Conservation (phyloP, 2,888 invertebrate species). For the Neocrepidodera transversa region DNA sequence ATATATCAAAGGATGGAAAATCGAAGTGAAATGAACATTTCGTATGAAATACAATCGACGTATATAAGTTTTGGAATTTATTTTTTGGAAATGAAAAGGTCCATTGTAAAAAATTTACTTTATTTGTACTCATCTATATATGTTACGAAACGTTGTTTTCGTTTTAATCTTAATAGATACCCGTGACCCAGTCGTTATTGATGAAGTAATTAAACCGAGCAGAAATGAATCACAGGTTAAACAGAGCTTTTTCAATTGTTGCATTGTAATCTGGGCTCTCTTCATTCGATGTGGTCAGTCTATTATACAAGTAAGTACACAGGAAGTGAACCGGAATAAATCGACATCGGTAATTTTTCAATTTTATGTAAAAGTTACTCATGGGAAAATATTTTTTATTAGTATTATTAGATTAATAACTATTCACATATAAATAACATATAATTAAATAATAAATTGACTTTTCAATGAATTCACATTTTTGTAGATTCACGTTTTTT, state of each 20-base stretch:
- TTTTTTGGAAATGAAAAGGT: too few relatives aligned
- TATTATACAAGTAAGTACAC: conserved; percentile 8
- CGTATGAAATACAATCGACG: too few relatives aligned
- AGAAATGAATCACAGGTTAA: conserved; percentile 18
- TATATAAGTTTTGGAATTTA: too few relatives aligned
- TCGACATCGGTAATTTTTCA: neutral
- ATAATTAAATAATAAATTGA: too few relatives aligned
- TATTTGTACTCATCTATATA: too few relatives aligned
- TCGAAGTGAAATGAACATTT: too few relatives aligned
- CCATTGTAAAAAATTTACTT: too few relatives aligned
- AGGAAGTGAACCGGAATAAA: conserved; percentile 10
- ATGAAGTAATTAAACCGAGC: neutral
- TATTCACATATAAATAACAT: too few relatives aligned
- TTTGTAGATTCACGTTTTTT: neutral
- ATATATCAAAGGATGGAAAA: too few relatives aligned
- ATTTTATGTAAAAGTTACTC: neutral
- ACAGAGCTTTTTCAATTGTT: conserved; percentile 11
- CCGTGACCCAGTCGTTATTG: too few relatives aligned
- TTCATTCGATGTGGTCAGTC: conserved; percentile 15
- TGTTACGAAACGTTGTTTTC: too few relatives aligned
- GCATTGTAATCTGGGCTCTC: conserved; percentile 17
- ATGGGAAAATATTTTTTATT: neutral
- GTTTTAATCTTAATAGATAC: too few relatives aligned
- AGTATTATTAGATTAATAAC: neutral
- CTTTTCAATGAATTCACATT: neutral